Percentiles rank a stretch among this genome's conserved stretches.
These are phyloP conservation scores for Augochlorella aurata DNA, from an alignment of 2,888 invertebrate genomes.

Conservation along the genomic window DNA sequence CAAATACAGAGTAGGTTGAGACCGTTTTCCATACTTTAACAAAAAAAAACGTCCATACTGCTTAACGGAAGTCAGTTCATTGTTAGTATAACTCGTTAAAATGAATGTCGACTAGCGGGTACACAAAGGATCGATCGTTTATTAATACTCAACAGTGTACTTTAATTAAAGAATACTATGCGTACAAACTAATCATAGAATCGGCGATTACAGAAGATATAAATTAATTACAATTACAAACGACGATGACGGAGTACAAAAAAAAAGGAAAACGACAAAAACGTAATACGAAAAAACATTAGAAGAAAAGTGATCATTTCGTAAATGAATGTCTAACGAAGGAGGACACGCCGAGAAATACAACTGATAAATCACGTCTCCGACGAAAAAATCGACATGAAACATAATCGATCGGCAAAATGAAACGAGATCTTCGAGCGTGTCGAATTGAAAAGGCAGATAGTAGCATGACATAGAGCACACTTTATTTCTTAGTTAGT, in stretches of 20 bases:
- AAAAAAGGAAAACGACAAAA: neutral
- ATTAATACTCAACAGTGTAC: constrained; percentile 6
- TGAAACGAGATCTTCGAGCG: neutral
- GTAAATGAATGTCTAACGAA: neutral
- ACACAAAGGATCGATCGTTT: neutral
- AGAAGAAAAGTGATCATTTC: neutral
- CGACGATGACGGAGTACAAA: neutral
- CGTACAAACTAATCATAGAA: neutral
- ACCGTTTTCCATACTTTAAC: neutral
- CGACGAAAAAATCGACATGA: neutral
- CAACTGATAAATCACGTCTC: neutral
- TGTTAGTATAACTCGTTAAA: neutral
- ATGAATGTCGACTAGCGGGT: neutral
- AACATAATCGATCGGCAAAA: neutral
- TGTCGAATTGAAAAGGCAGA: constrained; percentile 9
- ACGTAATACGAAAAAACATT: too few relatives aligned
- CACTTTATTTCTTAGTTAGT: constrained; percentile 81
- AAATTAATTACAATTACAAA: constrained; percentile 9
- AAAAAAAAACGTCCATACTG: neutral
- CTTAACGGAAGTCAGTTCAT: neutral
- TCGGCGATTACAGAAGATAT: neutral
- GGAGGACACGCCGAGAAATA: neutral
- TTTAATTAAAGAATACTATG: neutral
- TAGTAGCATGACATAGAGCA: constrained; percentile 78
- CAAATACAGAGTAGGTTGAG: neutral